These are phyloP conservation scores for Cephus rjabovi DNA, from an alignment of 2,888 invertebrate species.

Conservation along the genomic window DNA sequence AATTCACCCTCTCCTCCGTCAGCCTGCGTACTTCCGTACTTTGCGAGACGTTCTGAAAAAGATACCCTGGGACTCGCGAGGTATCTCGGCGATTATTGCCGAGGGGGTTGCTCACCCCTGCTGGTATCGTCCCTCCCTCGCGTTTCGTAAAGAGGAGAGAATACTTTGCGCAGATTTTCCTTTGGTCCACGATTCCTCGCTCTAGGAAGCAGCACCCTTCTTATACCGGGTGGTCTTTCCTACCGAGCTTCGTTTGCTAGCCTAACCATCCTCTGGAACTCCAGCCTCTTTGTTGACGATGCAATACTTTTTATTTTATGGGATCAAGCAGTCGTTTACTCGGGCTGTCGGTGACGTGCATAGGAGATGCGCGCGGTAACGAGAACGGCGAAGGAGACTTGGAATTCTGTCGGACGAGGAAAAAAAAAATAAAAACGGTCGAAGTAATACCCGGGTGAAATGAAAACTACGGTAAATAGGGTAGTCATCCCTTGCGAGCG, in stretches of 20 bases:
- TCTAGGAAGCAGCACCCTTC: not conserved
- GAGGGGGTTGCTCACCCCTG: not conserved
- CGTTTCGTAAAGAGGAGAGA: not conserved
- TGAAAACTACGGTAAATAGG: not conserved
- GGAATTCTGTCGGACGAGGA: not conserved
- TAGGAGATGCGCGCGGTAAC: not conserved
- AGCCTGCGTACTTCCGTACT: slow-evolving; percentile 14
- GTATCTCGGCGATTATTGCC: not conserved
- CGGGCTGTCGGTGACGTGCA: slow-evolving; percentile 19
- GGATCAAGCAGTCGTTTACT: slow-evolving; percentile 32
- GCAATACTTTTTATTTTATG: slow-evolving; percentile 31
- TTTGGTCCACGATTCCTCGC: not conserved
- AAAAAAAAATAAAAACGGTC: not conserved
- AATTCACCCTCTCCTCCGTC: slow-evolving; percentile 14
- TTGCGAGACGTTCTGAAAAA: slow-evolving; percentile 9
- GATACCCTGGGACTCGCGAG: not conserved
- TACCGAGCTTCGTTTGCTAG: not conserved
- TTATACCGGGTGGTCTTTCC: not conserved
- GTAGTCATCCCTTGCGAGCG: slow-evolving; percentile 24
- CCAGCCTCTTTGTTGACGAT: not conserved
- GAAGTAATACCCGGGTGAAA: not conserved
- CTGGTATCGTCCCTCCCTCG: not conserved
- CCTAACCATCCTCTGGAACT: not conserved
- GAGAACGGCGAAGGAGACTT: not conserved
- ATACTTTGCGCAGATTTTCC: not conserved